A percentile compares a stretch with the other conserved stretches of the same genome.
These are phyloP conservation scores for Larimichthys crocea DNA, from an alignment of 2,113 vertebrate species.

Conservation along the genomic window DNA sequence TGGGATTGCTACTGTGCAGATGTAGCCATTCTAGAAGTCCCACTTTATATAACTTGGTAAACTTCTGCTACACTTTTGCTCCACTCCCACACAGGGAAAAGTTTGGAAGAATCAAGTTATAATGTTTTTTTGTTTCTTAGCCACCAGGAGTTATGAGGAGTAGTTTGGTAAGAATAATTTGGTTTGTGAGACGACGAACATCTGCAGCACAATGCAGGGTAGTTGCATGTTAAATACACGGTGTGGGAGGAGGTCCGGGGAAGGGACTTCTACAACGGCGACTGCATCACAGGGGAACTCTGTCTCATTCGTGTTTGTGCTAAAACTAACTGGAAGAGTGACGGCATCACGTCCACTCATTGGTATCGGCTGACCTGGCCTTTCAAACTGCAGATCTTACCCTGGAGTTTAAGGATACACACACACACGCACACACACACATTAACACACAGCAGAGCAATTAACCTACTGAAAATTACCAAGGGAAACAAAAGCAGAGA, in stretches of 20 bases:
- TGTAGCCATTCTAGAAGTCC: constrained; percentile 71
- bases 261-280: constrained; percentile 66
- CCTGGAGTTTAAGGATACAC: constrained; percentile 58
- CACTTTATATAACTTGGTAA: constrained; percentile 39
- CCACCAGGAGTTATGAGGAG: constrained; percentile 53
- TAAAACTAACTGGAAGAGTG: constrained; percentile 60
- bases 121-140: constrained; percentile 41
- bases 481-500: constrained; percentile 76
- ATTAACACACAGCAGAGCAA: constrained; percentile 69
- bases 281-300: constrained; percentile 48
- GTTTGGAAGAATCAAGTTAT: constrained; percentile 68
- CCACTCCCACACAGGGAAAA: constrained; percentile 29
- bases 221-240: constrained; percentile 43
- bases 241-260: neutral
- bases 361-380: constrained; percentile 38
- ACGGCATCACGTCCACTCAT: constrained; percentile 46
- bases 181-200: constrained; percentile 47
- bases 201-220: constrained; percentile 62
- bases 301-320: constrained; percentile 52
- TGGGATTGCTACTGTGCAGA: constrained; percentile 72
- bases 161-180: constrained; percentile 51
- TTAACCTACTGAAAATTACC: constrained; percentile 75
- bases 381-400: constrained; percentile 55
- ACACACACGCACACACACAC: constrained; percentile 57
- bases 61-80: constrained; percentile 75